phyloP scores from a whole-genome alignment of 2,797 vertebrate species.

The Gobionotothen gibberifrons region DNA sequence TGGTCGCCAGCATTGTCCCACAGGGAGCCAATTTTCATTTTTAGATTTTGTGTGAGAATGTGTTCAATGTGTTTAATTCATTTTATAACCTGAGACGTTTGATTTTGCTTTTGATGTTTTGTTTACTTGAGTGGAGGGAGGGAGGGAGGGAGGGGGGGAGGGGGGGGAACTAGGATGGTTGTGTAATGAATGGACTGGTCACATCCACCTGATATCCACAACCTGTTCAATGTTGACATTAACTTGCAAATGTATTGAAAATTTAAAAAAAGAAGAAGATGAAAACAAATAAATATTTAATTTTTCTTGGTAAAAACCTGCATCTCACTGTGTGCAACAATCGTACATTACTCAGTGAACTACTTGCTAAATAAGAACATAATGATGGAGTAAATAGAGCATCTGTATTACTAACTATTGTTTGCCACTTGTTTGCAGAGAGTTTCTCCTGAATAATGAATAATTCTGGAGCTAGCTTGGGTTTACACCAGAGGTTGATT shows the following conservation, averaged over 20 bases:
- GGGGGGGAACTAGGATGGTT: neutral
- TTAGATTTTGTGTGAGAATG: slow-evolving; percentile 71
- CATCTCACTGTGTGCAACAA: slow-evolving; percentile 49
- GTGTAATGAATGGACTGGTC: slow-evolving; percentile 52
- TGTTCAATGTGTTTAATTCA: slow-evolving; percentile 71
- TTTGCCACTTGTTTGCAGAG: slow-evolving; percentile 56
- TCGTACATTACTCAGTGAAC: slow-evolving; percentile 30
- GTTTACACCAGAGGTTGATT: slow-evolving; percentile 56
- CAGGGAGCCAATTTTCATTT: slow-evolving; percentile 66
- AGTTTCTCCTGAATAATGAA: slow-evolving; percentile 59
- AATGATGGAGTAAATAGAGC: slow-evolving; percentile 35
- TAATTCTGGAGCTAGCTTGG: slow-evolving; percentile 38
- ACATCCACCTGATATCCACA: slow-evolving; percentile 69
- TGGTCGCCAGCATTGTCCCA: slow-evolving; percentile 55
- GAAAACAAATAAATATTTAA: slow-evolving; percentile 86
- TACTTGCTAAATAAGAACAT: slow-evolving; percentile 32
- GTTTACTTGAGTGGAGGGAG: slow-evolving; percentile 33
- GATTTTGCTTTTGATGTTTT: slow-evolving; percentile 65
- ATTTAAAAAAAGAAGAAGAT: slow-evolving; percentile 54
- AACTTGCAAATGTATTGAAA: slow-evolving; percentile 85
- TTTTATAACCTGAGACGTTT: slow-evolving; percentile 71
- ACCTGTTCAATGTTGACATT: slow-evolving; percentile 80
- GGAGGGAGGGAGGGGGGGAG: neutral
- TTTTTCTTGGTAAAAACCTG: slow-evolving; percentile 72
- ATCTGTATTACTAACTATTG: slow-evolving; percentile 46